Conservation (phyloP, 2,797 vertebrate species). For the Accipiter superciliosus region DNA sequence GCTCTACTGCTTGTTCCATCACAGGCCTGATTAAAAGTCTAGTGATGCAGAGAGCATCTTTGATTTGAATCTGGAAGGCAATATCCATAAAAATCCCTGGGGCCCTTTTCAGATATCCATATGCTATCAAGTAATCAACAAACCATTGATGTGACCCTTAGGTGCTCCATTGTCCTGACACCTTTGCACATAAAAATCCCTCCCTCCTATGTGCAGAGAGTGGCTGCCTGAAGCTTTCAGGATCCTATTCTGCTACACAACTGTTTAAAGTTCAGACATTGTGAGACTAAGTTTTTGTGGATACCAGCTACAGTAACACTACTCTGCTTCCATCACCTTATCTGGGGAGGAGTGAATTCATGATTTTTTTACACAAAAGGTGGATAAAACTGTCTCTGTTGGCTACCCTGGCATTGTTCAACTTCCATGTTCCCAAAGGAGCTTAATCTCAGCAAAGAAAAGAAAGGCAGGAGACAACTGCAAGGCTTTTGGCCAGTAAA, state of each 20-base stretch:
- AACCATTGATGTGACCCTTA: background rate
- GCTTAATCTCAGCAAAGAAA: background rate
- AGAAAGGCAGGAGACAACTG: background rate
- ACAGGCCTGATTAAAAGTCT: background rate
- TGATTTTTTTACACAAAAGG: background rate
- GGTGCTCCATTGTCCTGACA: background rate
- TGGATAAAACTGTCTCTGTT: background rate
- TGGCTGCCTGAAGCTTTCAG: background rate
- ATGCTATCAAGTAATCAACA: background rate
- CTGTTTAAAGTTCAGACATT: background rate
- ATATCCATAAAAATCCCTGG: background rate
- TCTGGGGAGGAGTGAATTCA: background rate
- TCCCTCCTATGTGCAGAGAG: background rate
- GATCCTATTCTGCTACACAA: background rate
- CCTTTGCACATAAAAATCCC: background rate
- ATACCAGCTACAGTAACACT: background rate
- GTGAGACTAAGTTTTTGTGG: background rate
- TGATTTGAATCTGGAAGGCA: background rate
- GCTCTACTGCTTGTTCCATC: background rate
- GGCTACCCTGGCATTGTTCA: background rate
- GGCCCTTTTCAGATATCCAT: background rate
- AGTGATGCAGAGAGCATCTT: background rate
- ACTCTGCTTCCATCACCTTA: background rate
- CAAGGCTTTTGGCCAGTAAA: slow-evolving; percentile 8
- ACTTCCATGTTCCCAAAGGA: background rate